phyloP scores from a whole-genome alignment of 2,797 vertebrate genomes.

The Peromyscus nudipes region DNA sequence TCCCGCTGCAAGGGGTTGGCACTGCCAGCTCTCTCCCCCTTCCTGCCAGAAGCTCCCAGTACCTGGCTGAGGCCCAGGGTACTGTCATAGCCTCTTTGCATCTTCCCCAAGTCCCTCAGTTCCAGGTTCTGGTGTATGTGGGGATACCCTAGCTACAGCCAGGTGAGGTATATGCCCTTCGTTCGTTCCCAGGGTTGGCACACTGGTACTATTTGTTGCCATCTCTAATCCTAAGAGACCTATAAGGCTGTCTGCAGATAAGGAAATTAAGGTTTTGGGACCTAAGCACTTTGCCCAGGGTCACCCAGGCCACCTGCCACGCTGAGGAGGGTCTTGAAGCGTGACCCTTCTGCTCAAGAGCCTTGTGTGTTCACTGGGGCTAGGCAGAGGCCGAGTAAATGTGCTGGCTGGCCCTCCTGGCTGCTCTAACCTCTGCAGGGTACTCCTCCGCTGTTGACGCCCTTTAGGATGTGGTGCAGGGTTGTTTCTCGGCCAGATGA shows the following conservation, averaged over 20 bases:
- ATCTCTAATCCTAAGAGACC: background rate
- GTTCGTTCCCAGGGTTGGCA: background rate
- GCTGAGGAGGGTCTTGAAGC: background rate
- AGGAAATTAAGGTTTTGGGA: background rate
- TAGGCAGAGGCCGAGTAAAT: background rate
- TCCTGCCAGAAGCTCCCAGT: slow-evolving; percentile 14
- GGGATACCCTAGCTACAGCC: background rate
- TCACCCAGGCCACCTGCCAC: slow-evolving; percentile 19
- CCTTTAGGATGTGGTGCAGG: background rate
- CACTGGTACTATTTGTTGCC: background rate
- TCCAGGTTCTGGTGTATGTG: background rate
- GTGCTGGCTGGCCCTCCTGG: too few species aligned
- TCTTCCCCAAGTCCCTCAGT: background rate
- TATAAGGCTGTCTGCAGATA: background rate
- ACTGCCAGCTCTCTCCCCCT: background rate
- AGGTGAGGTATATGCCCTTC: background rate
- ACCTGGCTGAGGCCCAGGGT: background rate
- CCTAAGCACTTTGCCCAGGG: background rate
- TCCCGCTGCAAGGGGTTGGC: background rate
- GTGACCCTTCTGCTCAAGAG: background rate
- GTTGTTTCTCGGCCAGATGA: background rate
- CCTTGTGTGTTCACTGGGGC: background rate
- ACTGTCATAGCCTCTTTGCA: background rate
- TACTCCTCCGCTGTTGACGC: background rate
- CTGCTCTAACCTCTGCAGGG: background rate